Conservation (phyloP, 2,888 invertebrate species). For the Crematogaster levior region DNA sequence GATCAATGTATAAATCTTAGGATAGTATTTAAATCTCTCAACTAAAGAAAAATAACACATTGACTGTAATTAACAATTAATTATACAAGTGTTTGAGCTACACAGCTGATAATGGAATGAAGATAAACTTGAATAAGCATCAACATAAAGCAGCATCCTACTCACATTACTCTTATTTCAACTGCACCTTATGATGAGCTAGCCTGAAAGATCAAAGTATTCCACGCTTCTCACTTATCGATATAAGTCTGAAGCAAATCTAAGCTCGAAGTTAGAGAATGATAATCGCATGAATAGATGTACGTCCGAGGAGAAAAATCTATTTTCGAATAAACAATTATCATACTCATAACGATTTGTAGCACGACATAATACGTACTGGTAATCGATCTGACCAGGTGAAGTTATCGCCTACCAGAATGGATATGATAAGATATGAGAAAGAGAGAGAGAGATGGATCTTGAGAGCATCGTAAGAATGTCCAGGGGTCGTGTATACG, state of each 20-base stretch:
- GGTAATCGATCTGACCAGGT: constrained; percentile 44
- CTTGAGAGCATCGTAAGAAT: constrained; percentile 17
- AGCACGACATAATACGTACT: constrained; percentile 58
- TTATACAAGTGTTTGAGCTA: not conserved
- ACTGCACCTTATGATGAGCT: constrained; percentile 59
- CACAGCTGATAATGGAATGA: not conserved
- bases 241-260: constrained; percentile 59
- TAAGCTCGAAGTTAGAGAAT: constrained; percentile 64
- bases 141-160: constrained; percentile 19
- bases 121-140: not conserved
- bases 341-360: constrained; percentile 65
- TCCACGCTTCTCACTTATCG: constrained; percentile 60
- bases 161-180: constrained; percentile 65
- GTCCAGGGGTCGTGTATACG: not conserved
- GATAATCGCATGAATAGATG: constrained; percentile 66
- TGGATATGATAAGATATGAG: constrained; percentile 68
- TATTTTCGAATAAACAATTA: constrained; percentile 61
- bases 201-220: constrained; percentile 56
- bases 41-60: not conserved
- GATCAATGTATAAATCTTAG: not conserved
- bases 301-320: constrained; percentile 64
- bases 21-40: not conserved
- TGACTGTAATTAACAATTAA: constrained; percentile 1
- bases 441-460: constrained; percentile 12
- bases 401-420: constrained; percentile 52